Base-by-base conservation (phyloP, 1,140 invertebrate genomes). In the Potamilus streckersoni region DNA sequence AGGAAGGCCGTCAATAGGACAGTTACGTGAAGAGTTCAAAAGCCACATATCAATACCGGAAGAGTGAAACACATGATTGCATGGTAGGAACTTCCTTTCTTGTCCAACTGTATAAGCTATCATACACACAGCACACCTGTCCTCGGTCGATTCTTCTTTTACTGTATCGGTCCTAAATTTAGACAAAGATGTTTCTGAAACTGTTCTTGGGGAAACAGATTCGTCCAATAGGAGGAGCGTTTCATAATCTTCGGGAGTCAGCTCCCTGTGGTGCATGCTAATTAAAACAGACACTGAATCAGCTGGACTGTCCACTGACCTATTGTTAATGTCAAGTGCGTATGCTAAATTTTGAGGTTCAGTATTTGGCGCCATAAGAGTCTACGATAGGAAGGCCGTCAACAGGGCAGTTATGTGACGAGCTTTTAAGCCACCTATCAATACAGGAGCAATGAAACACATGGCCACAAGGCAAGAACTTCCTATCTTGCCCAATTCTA, bases 211-310 rank as follows among this genome's bases (percentile, higher is more conserved):
- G 14, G 83, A 79, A 5, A 88, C 83, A 49, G 76, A 59, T 62
- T 88, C 84, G 62, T 88, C 86, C 3, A 88, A 74, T n/a, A 73
- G 69, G 14, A 87, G 81, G n/a, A 88, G 73, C 31, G 84, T 71
- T n/a, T 88, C 86, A 73, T 88, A 88, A 66, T 88, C 86, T 61
- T 88, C 85, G 2, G 86, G 86, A 1, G 85, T 85, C n/a, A 88
- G 73, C 6, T 88, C 86, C 19, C 86, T 62, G 57, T 87, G 82
- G 64, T 87, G 85, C 5, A 88, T 49, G 55, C 63, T 81, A 16
- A 88, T 84, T 4, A 88, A 66, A 59, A 84, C 73, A 27, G 72
- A 81, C 14, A 84, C 73, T 12, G 84, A 56, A n/a, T 80, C 78
- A 13, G 55, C 62, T 4, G 80, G 78, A 17, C 86, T 20, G 49